Percentiles rank a stretch among this genome's conserved stretches.
Evolutionary conservation across 2,888 invertebrate genomes (phyloP).

Genomic region (Drosophila yooni): DNA sequence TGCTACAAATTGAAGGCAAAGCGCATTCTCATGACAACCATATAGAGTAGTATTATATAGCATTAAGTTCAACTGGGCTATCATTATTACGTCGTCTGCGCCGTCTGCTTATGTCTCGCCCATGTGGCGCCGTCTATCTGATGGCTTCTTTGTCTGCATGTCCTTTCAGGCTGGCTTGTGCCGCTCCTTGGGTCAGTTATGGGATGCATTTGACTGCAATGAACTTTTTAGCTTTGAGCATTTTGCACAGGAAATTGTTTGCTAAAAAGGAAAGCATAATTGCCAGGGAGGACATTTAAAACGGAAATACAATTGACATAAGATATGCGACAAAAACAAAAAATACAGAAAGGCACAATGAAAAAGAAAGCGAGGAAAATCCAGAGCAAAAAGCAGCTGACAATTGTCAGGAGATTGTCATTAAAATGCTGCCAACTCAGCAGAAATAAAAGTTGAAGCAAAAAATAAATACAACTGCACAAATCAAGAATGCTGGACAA

Average conservation of each 20-base stretch:
- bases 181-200: slow-evolving; percentile 31
- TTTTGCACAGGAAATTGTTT: slow-evolving; percentile 52
- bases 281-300: slow-evolving; percentile 62
- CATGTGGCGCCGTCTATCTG: slow-evolving; percentile 68
- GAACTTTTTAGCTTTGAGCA: slow-evolving; percentile 50
- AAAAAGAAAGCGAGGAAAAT: slow-evolving; percentile 10
- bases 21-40: slow-evolving; percentile 30
- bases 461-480: neutral
- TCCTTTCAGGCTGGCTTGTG: slow-evolving; percentile 18
- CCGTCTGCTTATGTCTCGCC: slow-evolving; percentile 64
- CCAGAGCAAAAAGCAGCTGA: slow-evolving; percentile 28
- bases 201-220: slow-evolving; percentile 63
- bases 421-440: slow-evolving; percentile 48
- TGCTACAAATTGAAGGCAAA: slow-evolving; percentile 1
- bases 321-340: slow-evolving; percentile 31
- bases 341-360: neutral
- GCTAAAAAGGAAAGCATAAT: slow-evolving; percentile 64
- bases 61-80: slow-evolving; percentile 44
- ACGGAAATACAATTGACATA: slow-evolving; percentile 66
- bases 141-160: slow-evolving; percentile 50
- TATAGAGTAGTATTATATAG: neutral
- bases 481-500: neutral
- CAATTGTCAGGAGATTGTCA: slow-evolving; percentile 58
- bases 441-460: slow-evolving; percentile 4
- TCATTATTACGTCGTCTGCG: slow-evolving; percentile 35